Conservation (phyloP, 2,113 vertebrate species). For the Fregata magnificens region DNA sequence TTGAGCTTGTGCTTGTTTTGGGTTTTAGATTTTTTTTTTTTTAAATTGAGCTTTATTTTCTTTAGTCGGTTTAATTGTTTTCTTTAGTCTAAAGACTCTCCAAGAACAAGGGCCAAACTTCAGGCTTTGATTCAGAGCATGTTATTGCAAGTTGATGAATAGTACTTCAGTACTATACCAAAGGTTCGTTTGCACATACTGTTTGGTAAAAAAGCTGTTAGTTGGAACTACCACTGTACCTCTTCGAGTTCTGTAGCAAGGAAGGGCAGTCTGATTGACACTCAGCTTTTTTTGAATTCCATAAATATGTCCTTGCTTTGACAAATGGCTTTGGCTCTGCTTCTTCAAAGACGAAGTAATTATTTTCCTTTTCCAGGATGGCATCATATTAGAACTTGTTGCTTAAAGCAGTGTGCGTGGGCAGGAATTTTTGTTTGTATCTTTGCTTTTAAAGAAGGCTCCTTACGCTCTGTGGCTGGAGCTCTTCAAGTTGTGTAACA, state of each 20-base stretch:
- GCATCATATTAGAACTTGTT: background rate
- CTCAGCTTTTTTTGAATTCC: background rate
- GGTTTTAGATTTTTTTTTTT: background rate
- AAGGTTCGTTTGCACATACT: accelerated
- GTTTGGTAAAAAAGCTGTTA: background rate
- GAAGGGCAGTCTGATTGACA: background rate
- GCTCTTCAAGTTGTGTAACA: background rate
- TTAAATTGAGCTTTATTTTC: background rate
- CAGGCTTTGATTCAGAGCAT: background rate
- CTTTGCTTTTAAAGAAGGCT: background rate
- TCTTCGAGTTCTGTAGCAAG: background rate
- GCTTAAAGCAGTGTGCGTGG: background rate
- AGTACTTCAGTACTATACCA: too few species aligned
- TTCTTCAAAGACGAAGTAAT: background rate
- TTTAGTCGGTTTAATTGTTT: background rate
- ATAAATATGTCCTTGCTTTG: accelerated
- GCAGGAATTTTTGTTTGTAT: background rate
- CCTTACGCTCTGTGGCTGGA: background rate
- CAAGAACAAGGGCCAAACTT: background rate
- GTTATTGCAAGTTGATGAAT: background rate
- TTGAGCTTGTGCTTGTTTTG: background rate
- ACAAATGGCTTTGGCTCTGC: background rate
- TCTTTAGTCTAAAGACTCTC: background rate
- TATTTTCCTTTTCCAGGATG: background rate
- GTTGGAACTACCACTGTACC: background rate